A percentile compares a stretch with the other conserved stretches of the same genome.
phyloP scores from a whole-genome alignment of 1,140 invertebrate species.

The Ostrea edulis region DNA sequence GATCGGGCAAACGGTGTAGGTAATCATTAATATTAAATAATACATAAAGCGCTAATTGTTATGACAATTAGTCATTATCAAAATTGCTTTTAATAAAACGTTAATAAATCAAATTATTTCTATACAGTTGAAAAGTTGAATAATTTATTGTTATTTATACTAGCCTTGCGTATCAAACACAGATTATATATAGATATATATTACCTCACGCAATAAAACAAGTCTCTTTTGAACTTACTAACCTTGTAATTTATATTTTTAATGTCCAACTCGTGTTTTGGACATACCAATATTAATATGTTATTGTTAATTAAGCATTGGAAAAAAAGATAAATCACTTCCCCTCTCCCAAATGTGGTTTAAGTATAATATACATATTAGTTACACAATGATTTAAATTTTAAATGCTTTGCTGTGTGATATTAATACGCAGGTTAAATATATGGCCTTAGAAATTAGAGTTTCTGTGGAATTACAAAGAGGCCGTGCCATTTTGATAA shows the following conservation, averaged over 20 bases:
- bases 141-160: slow-evolving; percentile 7
- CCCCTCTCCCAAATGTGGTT: not conserved
- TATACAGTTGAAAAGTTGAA: not conserved
- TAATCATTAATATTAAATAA: not conserved
- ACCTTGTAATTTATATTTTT: slow-evolving; percentile 1
- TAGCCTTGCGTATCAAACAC: not conserved
- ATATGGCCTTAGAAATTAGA: too few relatives aligned
- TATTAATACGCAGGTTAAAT: too few relatives aligned
- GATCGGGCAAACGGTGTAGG: not conserved
- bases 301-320: not conserved
- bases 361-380: too few relatives aligned
- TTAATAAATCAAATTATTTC: not conserved
- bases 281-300: not conserved
- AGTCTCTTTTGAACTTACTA: not conserved
- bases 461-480: too few relatives aligned
- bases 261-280: not conserved
- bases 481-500: too few relatives aligned
- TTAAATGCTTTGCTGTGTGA: too few relatives aligned
- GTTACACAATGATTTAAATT: too few relatives aligned
- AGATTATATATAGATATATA: not conserved
- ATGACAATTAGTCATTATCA: not conserved
- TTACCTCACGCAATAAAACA: not conserved
- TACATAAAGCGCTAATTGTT: not conserved
- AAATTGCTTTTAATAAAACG: not conserved
- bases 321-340: not conserved